Conservation (phyloP, 2,113 vertebrate genomes). For the Stigmatopora nigra region DNA sequence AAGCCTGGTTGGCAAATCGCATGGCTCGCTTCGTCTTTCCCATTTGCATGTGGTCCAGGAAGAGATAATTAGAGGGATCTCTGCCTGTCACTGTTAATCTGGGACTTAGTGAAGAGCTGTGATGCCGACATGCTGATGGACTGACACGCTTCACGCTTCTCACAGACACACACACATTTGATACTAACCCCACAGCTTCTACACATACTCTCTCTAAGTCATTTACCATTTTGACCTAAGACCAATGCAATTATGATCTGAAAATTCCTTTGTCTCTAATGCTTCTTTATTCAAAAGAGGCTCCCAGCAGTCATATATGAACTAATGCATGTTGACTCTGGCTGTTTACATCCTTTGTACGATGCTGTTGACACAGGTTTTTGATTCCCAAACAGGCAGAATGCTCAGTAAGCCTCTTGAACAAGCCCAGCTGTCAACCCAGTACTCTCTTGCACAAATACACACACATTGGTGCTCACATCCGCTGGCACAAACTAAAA, state of each 20-base stretch:
- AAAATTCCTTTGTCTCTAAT: constrained; percentile 19
- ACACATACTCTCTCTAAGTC: not conserved
- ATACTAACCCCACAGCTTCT: constrained; percentile 12
- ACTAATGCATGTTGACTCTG: constrained; percentile 58
- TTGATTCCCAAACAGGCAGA: constrained; percentile 66
- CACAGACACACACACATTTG: constrained; percentile 21
- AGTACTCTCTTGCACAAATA: constrained; percentile 22
- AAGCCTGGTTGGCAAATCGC: constrained; percentile 56
- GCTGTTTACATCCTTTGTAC: constrained; percentile 64
- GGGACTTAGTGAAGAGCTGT: constrained; percentile 67
- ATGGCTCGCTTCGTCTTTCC: constrained; percentile 45
- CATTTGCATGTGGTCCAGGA: constrained; percentile 74
- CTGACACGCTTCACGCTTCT: constrained; percentile 41
- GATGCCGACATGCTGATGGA: constrained; percentile 64
- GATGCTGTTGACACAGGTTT: constrained; percentile 65
- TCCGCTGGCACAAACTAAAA: constrained; percentile 33
- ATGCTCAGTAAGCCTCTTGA: constrained; percentile 66
- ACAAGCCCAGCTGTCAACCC: constrained; percentile 70
- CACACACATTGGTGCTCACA: constrained; percentile 28
- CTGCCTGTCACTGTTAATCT: constrained; percentile 79
- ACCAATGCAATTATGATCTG: constrained; percentile 18
- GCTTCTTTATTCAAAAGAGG: constrained; percentile 22
- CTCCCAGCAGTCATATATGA: constrained; percentile 39
- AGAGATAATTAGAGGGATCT: constrained; percentile 75
- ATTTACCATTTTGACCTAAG: constrained; percentile 23